phyloP scores from a whole-genome alignment of 1,140 invertebrate genomes.

The Idris sp. region DNA sequence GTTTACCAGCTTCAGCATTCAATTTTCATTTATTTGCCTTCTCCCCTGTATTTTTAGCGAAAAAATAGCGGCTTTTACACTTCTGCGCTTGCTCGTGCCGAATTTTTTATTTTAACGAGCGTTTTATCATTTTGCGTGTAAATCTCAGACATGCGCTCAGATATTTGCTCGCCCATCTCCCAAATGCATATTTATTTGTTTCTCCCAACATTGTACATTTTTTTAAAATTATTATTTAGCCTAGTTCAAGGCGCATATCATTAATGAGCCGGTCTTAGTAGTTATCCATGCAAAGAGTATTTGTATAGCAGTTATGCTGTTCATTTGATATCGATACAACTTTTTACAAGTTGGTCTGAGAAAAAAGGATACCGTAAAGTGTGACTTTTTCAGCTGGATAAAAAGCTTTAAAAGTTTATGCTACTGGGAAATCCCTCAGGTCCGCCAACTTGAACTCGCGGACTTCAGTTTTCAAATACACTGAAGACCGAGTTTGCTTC shows the following conservation, averaged over 20 bases:
- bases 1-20: conserved; percentile 61
- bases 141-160: conserved; percentile 11
- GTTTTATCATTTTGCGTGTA: conserved; percentile 35
- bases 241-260: conserved; percentile 35
- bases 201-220: too few relatives aligned
- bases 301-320: conserved; percentile 57
- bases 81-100: background rate
- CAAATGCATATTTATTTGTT: conserved; percentile 14
- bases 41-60: conserved; percentile 19
- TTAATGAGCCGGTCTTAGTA: conserved; percentile 48
- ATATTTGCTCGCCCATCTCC: too few relatives aligned
- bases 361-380: conserved; percentile 57
- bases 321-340: conserved; percentile 56
- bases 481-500: conserved; percentile 16
- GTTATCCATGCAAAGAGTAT: too few relatives aligned
- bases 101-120: conserved; percentile 47
- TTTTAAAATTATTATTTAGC: too few relatives aligned
- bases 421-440: conserved; percentile 53
- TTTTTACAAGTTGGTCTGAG: conserved; percentile 48
- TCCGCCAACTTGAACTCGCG: conserved; percentile 35
- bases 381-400: conserved; percentile 56
- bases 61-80: conserved; percentile 27
- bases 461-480: conserved; percentile 42
- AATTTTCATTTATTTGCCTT: conserved; percentile 63
- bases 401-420: conserved; percentile 62